A percentile compares a stretch with the other conserved stretches of the same genome.
phyloP scores from a whole-genome alignment of 2,797 vertebrate genomes.

The Eleutherodactylus coqui region DNA sequence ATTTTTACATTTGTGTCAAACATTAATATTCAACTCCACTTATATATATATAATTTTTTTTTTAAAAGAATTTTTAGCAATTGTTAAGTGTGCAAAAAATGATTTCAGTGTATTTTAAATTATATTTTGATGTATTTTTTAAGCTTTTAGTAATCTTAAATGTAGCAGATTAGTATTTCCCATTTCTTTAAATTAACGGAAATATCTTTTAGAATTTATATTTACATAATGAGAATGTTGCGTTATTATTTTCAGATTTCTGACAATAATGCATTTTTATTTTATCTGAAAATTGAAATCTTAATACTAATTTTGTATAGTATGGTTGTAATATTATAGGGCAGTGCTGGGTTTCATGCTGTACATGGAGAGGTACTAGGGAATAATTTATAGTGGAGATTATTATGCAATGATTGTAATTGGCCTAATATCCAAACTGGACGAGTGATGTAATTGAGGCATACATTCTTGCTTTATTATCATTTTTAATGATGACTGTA shows the following conservation, averaged over 20 bases:
- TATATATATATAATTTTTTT: neutral
- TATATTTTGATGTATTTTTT: neutral
- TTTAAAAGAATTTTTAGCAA: neutral
- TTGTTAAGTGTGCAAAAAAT: neutral
- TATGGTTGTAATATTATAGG: neutral
- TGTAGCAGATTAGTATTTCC: neutral
- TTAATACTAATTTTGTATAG: neutral
- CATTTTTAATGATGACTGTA: constrained; percentile 26
- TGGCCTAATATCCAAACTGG: constrained; percentile 46
- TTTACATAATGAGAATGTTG: neutral
- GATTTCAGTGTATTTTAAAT: neutral
- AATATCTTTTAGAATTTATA: neutral
- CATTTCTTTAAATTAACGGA: neutral
- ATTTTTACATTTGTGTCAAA: neutral
- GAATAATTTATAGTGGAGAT: constrained; percentile 13
- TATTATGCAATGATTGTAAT: constrained; percentile 8
- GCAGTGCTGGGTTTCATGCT: neutral
- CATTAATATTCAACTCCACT: neutral
- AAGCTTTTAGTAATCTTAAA: neutral
- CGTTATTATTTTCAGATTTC: neutral
- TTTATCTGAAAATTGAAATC: neutral
- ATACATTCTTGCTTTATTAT: too few species aligned
- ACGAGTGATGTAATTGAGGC: neutral
- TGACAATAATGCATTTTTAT: neutral
- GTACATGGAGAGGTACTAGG: neutral